Conservation (phyloP, 2,113 vertebrate species). For the Haplotaxodon microlepis region DNA sequence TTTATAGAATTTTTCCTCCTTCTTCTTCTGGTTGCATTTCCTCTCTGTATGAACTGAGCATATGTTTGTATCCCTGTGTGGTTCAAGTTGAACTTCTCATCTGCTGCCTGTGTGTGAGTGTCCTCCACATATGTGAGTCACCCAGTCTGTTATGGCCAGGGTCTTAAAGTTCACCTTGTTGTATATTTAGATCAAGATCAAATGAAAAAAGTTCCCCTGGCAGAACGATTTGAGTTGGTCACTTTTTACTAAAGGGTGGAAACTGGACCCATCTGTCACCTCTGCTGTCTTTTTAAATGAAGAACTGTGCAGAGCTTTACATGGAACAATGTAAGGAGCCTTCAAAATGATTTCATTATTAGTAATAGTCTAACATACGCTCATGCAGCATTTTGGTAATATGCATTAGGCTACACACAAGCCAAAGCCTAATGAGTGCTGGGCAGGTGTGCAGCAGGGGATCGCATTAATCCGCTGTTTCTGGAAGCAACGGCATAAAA, state of each 20-base stretch:
- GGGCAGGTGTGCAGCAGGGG: background rate
- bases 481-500: slow-evolving; percentile 18
- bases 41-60: background rate
- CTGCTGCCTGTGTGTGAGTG: background rate
- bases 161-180: background rate
- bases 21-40: background rate
- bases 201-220: background rate
- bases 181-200: background rate
- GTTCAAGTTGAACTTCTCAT: background rate
- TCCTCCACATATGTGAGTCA: background rate
- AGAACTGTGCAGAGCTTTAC: background rate
- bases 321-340: rapidly evolving
- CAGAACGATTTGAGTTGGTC: background rate
- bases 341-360: background rate
- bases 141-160: background rate
- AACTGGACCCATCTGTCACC: background rate
- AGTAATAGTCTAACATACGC: background rate
- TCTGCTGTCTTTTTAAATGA: background rate
- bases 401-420: background rate
- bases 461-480: background rate
- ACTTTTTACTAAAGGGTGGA: background rate
- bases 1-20: background rate
- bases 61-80: background rate
- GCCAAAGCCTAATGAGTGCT: background rate
- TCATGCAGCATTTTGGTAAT: background rate